Base-by-base conservation (phyloP, 1,140 invertebrate genomes). In the Drosophila quadrilineata region DNA sequence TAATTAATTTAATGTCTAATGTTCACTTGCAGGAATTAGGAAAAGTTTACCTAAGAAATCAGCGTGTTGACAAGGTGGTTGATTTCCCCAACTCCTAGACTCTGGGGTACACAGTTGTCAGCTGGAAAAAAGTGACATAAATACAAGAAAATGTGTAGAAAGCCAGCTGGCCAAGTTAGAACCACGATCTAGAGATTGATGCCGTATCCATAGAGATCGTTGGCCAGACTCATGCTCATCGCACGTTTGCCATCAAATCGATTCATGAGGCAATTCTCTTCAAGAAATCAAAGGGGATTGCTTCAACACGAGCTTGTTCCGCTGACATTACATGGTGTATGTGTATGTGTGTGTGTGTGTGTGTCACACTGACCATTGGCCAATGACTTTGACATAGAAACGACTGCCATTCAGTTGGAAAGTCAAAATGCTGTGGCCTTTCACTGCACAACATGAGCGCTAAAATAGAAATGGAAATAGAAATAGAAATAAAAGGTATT, bases 361-460 rank as follows among this genome's bases (percentile, higher is more conserved):
- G 77, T 84, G 62, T 74, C 57, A 84, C 73, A 85, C 85, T 84
- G 79, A 77, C 65, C 73, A 64, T 36, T 66, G 56, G 53, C 52
- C 65, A 82, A 82, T 82, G 77, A 77, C 77, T 84, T 84, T 84
- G 77, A 84, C 77, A 84, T 74, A 84, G 60, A 84, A 84, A 82
- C 62, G 41, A 31, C n/a, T n/a, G 26, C 6, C 41, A 33, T 24
- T n/a, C n/a, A 58, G 46, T 76, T 35, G 49, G 36, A 56, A 66
- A 71, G 57, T 36, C 28, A 3, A 12, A 28, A 28, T 45, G n/a
- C n/a, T n/a, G 2, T 22, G 40, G 57, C 79, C 77, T 84, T 85
- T 84, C 77, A 71, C 73, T 77, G 67, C 21, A 14, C 40, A 29
- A 17, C n/a, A 19, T 14, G 4, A 2, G 6, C 4, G 3, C 21